A percentile compares a stretch with the other conserved stretches of the same genome.
These are phyloP conservation scores for Genyomyrus donnyi DNA, from an alignment of 2,113 vertebrate species.

Conservation along the genomic window DNA sequence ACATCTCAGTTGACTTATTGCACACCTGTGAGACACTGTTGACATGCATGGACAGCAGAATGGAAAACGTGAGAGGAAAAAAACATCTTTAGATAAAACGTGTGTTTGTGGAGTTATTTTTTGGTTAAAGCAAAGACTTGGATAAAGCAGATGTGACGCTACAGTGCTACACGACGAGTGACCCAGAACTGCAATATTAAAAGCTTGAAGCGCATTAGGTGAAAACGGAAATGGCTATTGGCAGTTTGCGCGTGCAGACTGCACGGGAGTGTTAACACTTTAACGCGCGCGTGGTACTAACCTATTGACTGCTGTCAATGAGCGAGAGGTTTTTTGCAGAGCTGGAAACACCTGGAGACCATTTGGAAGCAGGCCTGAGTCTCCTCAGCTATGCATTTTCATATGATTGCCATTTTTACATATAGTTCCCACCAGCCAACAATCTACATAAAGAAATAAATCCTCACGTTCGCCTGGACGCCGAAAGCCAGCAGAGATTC, in stretches of 20 bases:
- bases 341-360: background rate
- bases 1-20: background rate
- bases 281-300: background rate
- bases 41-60: background rate
- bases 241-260: background rate
- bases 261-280: background rate
- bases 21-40: background rate
- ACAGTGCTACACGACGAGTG: background rate
- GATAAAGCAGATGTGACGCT: background rate
- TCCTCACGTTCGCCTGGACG: background rate
- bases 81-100: background rate
- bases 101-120: background rate
- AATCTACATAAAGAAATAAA: background rate
- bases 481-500: background rate
- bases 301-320: background rate
- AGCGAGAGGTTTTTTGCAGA: background rate
- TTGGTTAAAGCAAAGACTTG: background rate
- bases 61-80: background rate
- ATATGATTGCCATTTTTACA: background rate
- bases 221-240: background rate
- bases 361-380: background rate
- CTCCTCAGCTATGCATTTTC: background rate
- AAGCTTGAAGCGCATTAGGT: background rate
- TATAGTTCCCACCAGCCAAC: background rate
- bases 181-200: background rate